Evolutionary conservation across 2,113 vertebrate genomes (phyloP).

Genomic region (Phyllostomus hastatus): DNA sequence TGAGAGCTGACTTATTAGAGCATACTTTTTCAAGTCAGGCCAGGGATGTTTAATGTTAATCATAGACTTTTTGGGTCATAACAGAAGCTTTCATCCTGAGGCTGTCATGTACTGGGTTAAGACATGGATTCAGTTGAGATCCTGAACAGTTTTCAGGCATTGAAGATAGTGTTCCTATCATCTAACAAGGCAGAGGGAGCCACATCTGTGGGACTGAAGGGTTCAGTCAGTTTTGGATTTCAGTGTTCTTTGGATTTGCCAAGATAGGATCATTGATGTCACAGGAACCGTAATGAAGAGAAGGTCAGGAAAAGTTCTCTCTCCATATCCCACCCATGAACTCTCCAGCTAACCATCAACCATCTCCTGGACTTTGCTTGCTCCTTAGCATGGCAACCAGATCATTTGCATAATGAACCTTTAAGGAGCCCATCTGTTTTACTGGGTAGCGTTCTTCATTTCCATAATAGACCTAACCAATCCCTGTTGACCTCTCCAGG

Average conservation of each 20-base stretch:
- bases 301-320: background rate
- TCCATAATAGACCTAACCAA: background rate
- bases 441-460: background rate
- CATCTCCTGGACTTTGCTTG: background rate
- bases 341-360: background rate
- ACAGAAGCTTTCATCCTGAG: background rate
- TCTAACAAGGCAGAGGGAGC: accelerated
- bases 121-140: background rate
- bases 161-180: accelerated
- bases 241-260: background rate
- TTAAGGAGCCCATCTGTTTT: background rate
- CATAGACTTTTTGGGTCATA: background rate
- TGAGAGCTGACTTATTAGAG: background rate
- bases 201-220: background rate
- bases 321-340: background rate
- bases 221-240: background rate
- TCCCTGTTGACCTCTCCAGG: background rate
- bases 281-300: no score
- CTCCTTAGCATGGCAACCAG: background rate
- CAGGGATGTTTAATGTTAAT: background rate
- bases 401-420: background rate
- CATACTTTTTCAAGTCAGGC: background rate
- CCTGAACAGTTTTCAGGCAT: background rate
- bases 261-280: background rate
- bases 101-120: background rate